Evolutionary conservation across 2,888 invertebrate species (phyloP), one percentile per base, ranked within the genome.

Genomic region (Eueremaeus valkanovi): DNA sequence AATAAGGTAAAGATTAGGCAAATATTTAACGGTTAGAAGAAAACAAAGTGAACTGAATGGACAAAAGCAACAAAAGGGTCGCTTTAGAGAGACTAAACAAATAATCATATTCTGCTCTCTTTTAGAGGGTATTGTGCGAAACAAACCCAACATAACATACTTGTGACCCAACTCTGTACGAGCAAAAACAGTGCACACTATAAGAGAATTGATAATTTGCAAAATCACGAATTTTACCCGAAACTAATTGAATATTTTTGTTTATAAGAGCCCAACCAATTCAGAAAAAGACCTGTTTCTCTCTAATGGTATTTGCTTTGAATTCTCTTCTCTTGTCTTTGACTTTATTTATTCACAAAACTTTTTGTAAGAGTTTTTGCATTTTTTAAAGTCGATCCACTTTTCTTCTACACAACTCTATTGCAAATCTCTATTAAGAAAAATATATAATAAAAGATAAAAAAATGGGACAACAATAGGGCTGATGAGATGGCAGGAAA

Each of bases 391-490:
- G 40, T 42, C 68, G 68, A 68, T 68, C 68, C 21, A 68, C 40
- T 68, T 68, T 68, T 68, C 9, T 21, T 9, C 29, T 61, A 31
- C 16, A 61, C 21, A 13, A 55, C 55, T 55, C 27, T 6, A 55
- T 63, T 63, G 63, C 18, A 9, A 31, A 33, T 31, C 33, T 33
- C 8, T 6, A 13, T 13, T 11, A 51, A 51, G 36, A 36, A 36
- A 36, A 36, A 45, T 16, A 16, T 45, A 8, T 27, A 63, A 63
- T 33, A 63, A 63, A 63, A 33, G 61, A 63, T 11, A 42, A 27
- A 68, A 68, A 68, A 68, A 68, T 68, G 68, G 40, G 68, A 31
- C 68, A 68, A 31, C 68, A 68, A 68, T 68, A 42, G 68, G 68
- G 40, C 21, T 68, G 61, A 68, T 68, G 68, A 68, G 68, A 68